Base-by-base conservation (phyloP, 2,888 invertebrate genomes). In the Folsomia candida region DNA sequence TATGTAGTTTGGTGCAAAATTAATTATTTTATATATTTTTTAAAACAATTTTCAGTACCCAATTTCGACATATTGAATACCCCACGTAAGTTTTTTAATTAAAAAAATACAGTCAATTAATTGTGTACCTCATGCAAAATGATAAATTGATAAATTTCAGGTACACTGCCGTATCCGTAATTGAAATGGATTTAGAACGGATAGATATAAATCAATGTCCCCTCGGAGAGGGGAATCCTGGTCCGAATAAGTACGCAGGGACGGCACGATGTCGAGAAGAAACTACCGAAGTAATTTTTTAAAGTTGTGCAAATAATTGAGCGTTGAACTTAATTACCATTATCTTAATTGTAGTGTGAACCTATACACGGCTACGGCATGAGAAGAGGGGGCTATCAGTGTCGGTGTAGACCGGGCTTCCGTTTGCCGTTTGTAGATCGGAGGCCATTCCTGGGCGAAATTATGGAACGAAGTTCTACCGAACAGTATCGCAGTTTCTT, bases 201-300 rank as follows among this genome's bases (percentile, higher is more conserved):
- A 91, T 98, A 83, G 97, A 98, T 82, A 94, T 98, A 83, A 98
- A 98, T 85, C 97, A 97, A 81, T 98, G 97, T 86, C 96, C 97
- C 0, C 14, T 69, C 74, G 92, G 95, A 69, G 86, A 89, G 80
- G 97, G 97, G 60, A 97, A 97, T 82, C 90, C 88, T 78, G 89
- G 89, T 37, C 92, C 93, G 0, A 97, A 97, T 85, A 87, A 88
- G 82, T 97, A 96, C 85, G 90, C 89, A 1, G 90, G 92, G 75
- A 96, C 96, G 0, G 92, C 94, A 0, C 86, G 94, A 71, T 98
- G 97, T 86, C 94, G 95, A 86, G 88, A 88, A 79, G 91, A 91
- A 81, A 93, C 93, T 1, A 94, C 94, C 4, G 93, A 94, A 87
- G 91, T 91, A 63, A 20, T 6, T 11, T 47, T 47, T 47, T 9